Evolutionary conservation across 2,888 invertebrate species (phyloP), one percentile per base, ranked within the genome.

Genomic region (Drosophila mettleri): DNA sequence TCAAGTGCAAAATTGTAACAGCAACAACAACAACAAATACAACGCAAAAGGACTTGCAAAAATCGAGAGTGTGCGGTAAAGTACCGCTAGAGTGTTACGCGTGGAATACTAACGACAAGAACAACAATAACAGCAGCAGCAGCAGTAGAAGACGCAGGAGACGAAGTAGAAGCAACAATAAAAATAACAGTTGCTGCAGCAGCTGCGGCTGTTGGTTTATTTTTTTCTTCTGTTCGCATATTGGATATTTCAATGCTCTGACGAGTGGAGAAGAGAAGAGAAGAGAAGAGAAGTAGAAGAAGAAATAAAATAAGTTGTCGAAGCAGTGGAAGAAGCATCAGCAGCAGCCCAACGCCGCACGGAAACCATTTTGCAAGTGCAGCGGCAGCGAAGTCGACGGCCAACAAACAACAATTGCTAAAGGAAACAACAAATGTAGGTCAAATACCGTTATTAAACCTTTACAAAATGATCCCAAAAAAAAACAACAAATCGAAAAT

Each of bases 371-470:
- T 73, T 64, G 57, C 67, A 65, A 80, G 78, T 76, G 53, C 69
- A 62, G 60, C 71, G 57, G 60, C 66, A 46, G 51, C 65, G 58
- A 22, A 54, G 39, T 29, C 49, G 18, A 33, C 67, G 49, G 12
- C 54, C 9, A 27, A 9, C 6, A 2, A 16, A 33, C 39, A 33
- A 18, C 31, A 39, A 22, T 49, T 49, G 20, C 33, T 7, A 9
- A 34, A 33, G 34, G 54, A 54, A 59, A 36, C 74, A 69, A 71
- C 67, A 74, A 68, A 76, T 76, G 73, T 75, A 73, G 76, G 76
- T 77, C 77, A 75, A 66, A 63, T 36, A 57, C 12, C 57, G 57
- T 55, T 57, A 63, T 60, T 45, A 62, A 67, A 63, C 45, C 54
- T 68, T 66, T 65, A 22, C n/a, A 29, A 36, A 31, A 27, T 12